Conservation (phyloP, 2,113 vertebrate genomes). For the Esox niger region DNA sequence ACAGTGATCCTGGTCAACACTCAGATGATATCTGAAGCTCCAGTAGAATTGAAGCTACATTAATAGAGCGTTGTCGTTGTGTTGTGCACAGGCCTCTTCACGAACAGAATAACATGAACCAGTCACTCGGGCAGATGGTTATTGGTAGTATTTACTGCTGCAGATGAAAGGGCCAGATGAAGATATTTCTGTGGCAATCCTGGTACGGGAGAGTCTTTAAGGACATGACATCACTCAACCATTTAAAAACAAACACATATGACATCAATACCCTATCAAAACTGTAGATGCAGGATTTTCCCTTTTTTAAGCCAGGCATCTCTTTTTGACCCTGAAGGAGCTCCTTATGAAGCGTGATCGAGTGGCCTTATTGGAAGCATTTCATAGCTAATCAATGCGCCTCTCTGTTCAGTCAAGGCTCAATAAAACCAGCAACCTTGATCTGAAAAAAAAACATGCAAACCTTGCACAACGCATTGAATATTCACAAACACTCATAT, state of each 20-base stretch:
- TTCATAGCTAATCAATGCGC: conserved; percentile 76
- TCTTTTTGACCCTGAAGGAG: conserved; percentile 62
- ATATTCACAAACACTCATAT: conserved; percentile 34
- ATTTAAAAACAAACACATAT: conserved; percentile 56
- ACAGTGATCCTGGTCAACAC: conserved; percentile 12
- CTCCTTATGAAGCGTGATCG: conserved; percentile 68
- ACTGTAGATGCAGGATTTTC: conserved; percentile 61
- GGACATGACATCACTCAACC: conserved; percentile 62
- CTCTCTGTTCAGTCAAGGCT: conserved; percentile 58
- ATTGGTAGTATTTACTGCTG: conserved; percentile 37
- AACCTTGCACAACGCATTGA: conserved; percentile 38
- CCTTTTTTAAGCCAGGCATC: conserved; percentile 73
- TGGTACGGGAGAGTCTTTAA: conserved; percentile 69
- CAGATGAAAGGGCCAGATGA: conserved; percentile 54
- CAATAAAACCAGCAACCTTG: conserved; percentile 72
- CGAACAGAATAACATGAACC: no score
- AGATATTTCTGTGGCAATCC: conserved; percentile 56
- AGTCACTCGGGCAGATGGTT: conserved; percentile 26
- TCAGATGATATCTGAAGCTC: no score
- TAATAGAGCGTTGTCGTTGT: no score
- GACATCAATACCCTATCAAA: conserved; percentile 71
- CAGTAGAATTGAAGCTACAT: no score
- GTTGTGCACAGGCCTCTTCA: no score
- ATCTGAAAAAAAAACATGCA: conserved; percentile 57
- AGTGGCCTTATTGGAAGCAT: conserved; percentile 70